phyloP scores from a whole-genome alignment of 2,888 invertebrate genomes.

The Esperia sulphurella region DNA sequence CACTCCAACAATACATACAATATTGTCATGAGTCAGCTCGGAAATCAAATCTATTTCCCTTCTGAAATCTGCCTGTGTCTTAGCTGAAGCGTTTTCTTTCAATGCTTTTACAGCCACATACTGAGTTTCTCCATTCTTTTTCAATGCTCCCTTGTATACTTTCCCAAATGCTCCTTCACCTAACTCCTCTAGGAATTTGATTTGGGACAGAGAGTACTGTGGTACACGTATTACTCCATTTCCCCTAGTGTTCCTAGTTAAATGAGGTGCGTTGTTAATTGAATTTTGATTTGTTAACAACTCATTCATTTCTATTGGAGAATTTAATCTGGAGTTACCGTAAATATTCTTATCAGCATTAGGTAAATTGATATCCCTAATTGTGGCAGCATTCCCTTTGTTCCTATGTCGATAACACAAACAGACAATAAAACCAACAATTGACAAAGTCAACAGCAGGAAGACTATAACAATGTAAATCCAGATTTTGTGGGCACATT shows the following conservation, averaged over 20 bases:
- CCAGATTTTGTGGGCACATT: slow-evolving; percentile 92
- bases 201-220: slow-evolving; percentile 91
- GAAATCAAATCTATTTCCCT: slow-evolving; percentile 97
- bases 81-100: slow-evolving; percentile 94
- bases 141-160: slow-evolving; percentile 96
- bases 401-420: slow-evolving; percentile 81
- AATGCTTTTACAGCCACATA: slow-evolving; percentile 96
- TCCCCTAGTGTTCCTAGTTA: slow-evolving; percentile 68
- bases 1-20: slow-evolving; percentile 96
- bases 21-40: slow-evolving; percentile 96
- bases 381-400: slow-evolving; percentile 80
- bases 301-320: slow-evolving; percentile 92
- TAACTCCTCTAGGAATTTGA: slow-evolving; percentile 92
- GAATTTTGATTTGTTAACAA: slow-evolving; percentile 79
- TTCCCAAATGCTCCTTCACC: slow-evolving; percentile 99
- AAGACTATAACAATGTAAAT: slow-evolving; percentile 87
- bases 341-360: slow-evolving; percentile 90
- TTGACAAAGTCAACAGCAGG: slow-evolving; percentile 72
- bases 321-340: slow-evolving; percentile 86
- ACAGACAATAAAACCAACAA: slow-evolving; percentile 70
- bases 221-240: slow-evolving; percentile 83
- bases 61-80: slow-evolving; percentile 94
- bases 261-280: slow-evolving; percentile 65
- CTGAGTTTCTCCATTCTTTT: slow-evolving; percentile 82
- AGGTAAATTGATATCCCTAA: slow-evolving; percentile 84